Conservation (phyloP, 2,797 vertebrate species). For the Sardinella longiceps region DNA sequence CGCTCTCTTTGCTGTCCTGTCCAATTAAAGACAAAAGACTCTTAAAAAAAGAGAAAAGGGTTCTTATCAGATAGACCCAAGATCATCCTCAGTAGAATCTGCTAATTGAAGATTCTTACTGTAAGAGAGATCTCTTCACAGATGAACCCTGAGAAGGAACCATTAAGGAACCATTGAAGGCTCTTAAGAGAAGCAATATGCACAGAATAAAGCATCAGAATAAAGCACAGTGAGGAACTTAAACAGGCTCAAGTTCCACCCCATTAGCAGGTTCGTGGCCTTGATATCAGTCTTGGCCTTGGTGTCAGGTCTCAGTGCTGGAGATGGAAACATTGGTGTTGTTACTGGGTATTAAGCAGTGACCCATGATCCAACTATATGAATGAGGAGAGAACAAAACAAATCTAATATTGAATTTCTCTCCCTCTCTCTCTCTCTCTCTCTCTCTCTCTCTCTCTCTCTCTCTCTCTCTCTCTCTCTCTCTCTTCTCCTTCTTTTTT, state of each 20-base stretch:
- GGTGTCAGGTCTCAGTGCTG: too few species aligned
- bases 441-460: slow-evolving; percentile 22
- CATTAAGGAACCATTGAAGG: not conserved
- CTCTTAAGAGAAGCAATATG: not conserved
- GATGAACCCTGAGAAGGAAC: not conserved
- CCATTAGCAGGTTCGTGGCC: too few species aligned
- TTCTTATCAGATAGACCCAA: not conserved
- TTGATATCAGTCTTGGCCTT: too few species aligned
- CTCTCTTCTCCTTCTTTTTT: not conserved
- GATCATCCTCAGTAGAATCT: not conserved
- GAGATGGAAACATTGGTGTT: too few species aligned
- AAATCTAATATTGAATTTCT: not conserved
- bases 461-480: not conserved
- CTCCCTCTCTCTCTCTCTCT: not conserved
- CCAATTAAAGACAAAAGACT: too few species aligned
- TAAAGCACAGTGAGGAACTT: too few species aligned
- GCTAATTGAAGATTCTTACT: not conserved
- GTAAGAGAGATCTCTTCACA: not conserved
- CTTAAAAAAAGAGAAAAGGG: too few species aligned
- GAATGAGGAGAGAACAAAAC: too few species aligned
- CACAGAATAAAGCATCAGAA: too few species aligned
- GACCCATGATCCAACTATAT: too few species aligned
- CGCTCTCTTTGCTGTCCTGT: too few species aligned
- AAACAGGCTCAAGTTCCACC: not conserved
- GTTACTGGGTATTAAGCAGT: too few species aligned